These are phyloP conservation scores for Macrostomum lignano DNA, from an alignment of 1,140 invertebrate species.

Conservation along the genomic window DNA sequence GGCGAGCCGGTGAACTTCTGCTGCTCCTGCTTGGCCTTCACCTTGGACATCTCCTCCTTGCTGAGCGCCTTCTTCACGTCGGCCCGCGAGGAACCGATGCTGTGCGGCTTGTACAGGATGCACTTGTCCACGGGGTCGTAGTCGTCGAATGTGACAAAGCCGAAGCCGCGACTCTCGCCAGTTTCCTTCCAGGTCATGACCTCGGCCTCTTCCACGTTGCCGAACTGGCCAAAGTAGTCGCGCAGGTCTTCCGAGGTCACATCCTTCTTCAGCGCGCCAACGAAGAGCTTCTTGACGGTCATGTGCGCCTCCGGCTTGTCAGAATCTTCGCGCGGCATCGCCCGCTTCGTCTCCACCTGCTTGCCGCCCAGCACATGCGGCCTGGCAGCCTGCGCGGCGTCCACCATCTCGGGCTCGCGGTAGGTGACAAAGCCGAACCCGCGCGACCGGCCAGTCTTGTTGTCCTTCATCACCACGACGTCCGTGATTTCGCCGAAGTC, in stretches of 20 bases:
- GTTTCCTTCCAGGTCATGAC: constrained; percentile 18
- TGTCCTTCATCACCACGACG: constrained; percentile 89
- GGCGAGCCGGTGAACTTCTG: too few relatives aligned
- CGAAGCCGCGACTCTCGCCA: constrained; percentile 17
- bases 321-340: constrained; percentile 7
- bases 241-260: constrained; percentile 10
- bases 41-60: constrained; percentile 6
- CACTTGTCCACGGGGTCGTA: constrained; percentile 17
- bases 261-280: constrained; percentile 14
- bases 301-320: constrained; percentile 3
- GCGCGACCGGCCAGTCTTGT: constrained; percentile 14
- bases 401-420: constrained; percentile 7
- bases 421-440: constrained; percentile 8
- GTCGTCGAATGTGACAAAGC: constrained; percentile 18
- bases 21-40: too few relatives aligned
- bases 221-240: constrained; percentile 12
- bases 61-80: constrained; percentile 4
- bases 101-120: constrained; percentile 4
- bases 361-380: constrained; percentile 9
- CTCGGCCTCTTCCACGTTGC: constrained; percentile 14
- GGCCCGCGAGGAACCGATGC: background rate
- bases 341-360: constrained; percentile 8
- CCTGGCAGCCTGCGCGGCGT: constrained; percentile 7
- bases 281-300: constrained; percentile 7
- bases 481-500: constrained; percentile 90